Evolutionary conservation across 2,888 invertebrate species (phyloP), one percentile per base, ranked within the genome.

Genomic region (Teleogryllus oceanicus): DNA sequence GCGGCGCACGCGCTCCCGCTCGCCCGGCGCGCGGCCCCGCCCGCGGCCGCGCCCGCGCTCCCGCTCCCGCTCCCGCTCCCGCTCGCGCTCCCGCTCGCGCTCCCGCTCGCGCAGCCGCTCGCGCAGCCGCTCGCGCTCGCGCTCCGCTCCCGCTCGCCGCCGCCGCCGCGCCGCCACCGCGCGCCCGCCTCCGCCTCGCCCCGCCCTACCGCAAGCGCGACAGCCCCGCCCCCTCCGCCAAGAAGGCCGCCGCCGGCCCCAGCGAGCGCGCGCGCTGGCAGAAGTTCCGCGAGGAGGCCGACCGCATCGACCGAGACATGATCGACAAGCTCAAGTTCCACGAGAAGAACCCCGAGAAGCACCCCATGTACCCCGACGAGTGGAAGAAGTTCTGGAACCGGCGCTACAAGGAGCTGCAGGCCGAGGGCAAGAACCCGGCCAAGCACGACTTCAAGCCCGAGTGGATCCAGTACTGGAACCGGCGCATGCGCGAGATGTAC

Each of bases 321-420:
- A 82, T 83, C 13, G 83, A 84, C 82, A 89, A 90, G 1, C 88
- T 94, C 11, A 92, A 92, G 80, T 93, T 93, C 82, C 93, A 94
- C 85, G 93, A 95, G 85, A 93, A 94, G 85, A 94, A 94, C 85
- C 96, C 96, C 0, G 96, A 96, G 85, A 95, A 94, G 83, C 96
- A 96, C 87, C 96, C 96, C 0, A 90, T 93, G 4, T 96, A 96
- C 86, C 93, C 94, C 0, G 94, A 94, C 77, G 96, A 96, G 85
- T 96, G 96, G 96, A 95, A 95, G 85, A 92, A 92, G 85, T 96
- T 95, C 86, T 96, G 96, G 96, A 95, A 95, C 86, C 89, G 90
- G 13, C 91, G 95, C 1, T 94, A 94, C 85, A 94, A 94, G 85
- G 94, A 95, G 86, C 87, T 95, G 79, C 93, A 94, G 85, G 87